phyloP scores from a whole-genome alignment of 2,797 vertebrate genomes.

The Oophaga sylvatica region DNA sequence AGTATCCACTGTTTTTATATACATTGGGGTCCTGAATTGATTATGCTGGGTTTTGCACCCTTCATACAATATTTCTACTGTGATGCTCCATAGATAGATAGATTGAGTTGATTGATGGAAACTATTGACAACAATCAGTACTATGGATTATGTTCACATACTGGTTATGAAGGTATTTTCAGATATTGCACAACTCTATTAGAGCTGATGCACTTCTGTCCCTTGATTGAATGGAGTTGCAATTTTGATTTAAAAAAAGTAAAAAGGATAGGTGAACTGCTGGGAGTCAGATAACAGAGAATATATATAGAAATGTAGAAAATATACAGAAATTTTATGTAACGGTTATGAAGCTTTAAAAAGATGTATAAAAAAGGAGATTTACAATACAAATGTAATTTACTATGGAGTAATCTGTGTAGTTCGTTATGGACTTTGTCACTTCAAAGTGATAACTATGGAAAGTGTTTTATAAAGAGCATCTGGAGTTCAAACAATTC shows the following conservation, averaged over 20 bases:
- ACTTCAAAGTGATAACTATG: slow-evolving; percentile 34
- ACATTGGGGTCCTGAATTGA: too few species aligned
- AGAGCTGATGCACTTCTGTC: too few species aligned
- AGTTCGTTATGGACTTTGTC: not conserved
- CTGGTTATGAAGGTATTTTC: not conserved
- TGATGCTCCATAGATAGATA: too few species aligned
- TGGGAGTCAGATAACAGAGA: not conserved
- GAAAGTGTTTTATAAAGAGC: slow-evolving; percentile 39
- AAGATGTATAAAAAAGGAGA: not conserved
- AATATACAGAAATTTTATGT: not conserved
- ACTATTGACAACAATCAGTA: not conserved
- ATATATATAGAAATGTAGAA: not conserved
- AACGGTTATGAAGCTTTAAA: not conserved
- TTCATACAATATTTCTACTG: too few species aligned
- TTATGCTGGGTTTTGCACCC: too few species aligned
- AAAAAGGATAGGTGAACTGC: not conserved
- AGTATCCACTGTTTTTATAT: too few species aligned
- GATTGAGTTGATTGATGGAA: not conserved
- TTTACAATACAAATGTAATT: slow-evolving; percentile 6
- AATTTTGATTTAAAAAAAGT: not conserved
- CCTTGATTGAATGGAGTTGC: not conserved
- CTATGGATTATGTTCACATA: not conserved
- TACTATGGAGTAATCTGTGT: slow-evolving; percentile 1
- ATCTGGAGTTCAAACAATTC: slow-evolving; percentile 26
- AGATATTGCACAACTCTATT: not conserved